Evolutionary conservation across 2,797 vertebrate genomes (phyloP).

Genomic region (Myotis daubentonii): DNA sequence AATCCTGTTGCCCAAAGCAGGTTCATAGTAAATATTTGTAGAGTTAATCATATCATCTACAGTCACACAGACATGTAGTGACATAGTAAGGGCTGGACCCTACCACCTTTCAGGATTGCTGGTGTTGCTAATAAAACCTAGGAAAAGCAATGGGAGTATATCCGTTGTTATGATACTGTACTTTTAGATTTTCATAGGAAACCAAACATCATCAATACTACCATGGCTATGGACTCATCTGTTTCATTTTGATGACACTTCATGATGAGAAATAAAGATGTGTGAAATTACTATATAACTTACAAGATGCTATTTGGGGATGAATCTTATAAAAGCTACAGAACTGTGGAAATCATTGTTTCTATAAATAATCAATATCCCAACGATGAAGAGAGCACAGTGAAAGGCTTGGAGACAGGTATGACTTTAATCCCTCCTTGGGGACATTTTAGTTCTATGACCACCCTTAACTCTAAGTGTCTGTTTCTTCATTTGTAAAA

Average conservation of each 20-base stretch:
- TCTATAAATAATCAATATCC: slow-evolving; percentile 1
- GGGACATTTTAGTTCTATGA: background rate
- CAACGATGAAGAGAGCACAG: background rate
- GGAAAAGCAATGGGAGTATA: background rate
- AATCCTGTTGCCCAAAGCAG: background rate
- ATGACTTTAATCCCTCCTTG: background rate
- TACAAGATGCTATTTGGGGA: background rate
- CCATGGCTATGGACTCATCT: background rate
- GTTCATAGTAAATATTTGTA: background rate
- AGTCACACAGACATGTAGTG: background rate
- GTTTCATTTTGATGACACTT: background rate
- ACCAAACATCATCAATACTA: background rate
- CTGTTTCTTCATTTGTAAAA: slow-evolving; percentile 33
- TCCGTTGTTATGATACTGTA: no score
- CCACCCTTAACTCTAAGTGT: background rate
- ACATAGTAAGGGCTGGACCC: background rate
- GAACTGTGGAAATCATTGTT: background rate
- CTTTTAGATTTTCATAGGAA: background rate
- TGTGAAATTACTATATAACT: slow-evolving; percentile 38
- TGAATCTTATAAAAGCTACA: slow-evolving; percentile 4
- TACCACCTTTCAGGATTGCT: background rate
- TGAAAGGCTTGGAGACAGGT: background rate
- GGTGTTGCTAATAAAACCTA: background rate
- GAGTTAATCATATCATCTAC: background rate
- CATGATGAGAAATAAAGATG: slow-evolving; percentile 21